Evolutionary conservation across 2,888 invertebrate genomes (phyloP).

Genomic region (Drosophila parthenogenetica): DNA sequence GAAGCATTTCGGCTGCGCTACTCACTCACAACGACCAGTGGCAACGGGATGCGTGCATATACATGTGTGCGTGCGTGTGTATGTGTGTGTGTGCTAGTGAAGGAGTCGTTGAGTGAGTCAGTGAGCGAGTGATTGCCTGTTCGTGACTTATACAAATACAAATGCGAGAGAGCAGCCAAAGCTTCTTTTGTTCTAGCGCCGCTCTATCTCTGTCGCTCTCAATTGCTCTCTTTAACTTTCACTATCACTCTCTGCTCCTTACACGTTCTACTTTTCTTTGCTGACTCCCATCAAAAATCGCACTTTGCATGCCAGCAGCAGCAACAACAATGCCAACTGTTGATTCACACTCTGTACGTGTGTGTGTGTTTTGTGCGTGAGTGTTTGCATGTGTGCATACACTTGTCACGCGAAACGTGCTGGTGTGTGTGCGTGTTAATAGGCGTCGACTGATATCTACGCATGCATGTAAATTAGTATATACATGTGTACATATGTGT

Average conservation of each 20-base stretch:
- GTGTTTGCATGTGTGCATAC: neutral
- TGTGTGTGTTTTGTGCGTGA: neutral
- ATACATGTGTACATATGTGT: neutral
- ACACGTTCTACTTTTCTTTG: neutral
- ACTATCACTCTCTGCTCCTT: neutral
- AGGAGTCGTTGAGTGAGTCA: conserved; percentile 32
- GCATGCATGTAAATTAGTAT: too few species aligned
- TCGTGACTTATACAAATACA: conserved; percentile 64
- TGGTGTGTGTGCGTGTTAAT: too few species aligned
- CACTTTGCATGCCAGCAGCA: conserved; percentile 11
- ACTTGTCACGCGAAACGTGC: neutral
- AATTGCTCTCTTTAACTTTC: neutral
- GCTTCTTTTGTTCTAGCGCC: conserved; percentile 24
- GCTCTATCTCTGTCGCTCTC: neutral
- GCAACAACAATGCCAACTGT: conserved; percentile 51
- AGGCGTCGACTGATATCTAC: too few species aligned
- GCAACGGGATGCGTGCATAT: conserved; percentile 28
- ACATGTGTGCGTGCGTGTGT: conserved; percentile 14
- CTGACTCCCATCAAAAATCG: conserved; percentile 13
- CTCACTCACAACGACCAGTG: conserved; percentile 17
- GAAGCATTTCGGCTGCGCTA: conserved; percentile 25
- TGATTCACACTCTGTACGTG: conserved; percentile 33
- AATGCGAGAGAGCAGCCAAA: conserved; percentile 30
- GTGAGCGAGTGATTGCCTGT: conserved; percentile 57
- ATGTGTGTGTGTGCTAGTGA: conserved; percentile 18